phyloP scores from a whole-genome alignment of 2,113 vertebrate genomes.

The Ctenomys sociabilis region DNA sequence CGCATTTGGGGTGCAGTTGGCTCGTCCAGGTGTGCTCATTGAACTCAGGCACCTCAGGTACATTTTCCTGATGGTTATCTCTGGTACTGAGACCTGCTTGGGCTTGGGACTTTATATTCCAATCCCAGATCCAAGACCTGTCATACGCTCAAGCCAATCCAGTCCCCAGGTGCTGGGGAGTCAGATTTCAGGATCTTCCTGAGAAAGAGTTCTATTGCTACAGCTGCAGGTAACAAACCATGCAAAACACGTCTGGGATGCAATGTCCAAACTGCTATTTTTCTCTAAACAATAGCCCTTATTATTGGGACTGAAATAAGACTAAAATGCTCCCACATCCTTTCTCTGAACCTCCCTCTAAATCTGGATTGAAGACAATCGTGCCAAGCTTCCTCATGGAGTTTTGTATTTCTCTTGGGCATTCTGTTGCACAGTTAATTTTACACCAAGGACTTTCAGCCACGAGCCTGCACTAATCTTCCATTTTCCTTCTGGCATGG shows the following conservation, averaged over 20 bases:
- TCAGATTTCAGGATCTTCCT: not conserved
- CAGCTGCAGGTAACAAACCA: not conserved
- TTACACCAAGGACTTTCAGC: not conserved
- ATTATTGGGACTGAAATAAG: not conserved
- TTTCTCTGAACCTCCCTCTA: not conserved
- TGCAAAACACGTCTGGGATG: not conserved
- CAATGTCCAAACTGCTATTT: not conserved
- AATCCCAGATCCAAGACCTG: not conserved
- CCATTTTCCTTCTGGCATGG: not conserved
- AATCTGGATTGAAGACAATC: not conserved
- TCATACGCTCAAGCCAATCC: fast-evolving
- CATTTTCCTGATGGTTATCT: not conserved
- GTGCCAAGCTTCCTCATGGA: not conserved
- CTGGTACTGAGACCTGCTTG: not conserved
- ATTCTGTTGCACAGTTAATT: not conserved
- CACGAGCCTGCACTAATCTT: too few relatives aligned
- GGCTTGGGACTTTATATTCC: not conserved
- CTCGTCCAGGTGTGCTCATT: not conserved
- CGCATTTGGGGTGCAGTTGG: not conserved
- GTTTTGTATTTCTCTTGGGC: not conserved
- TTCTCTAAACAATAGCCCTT: not conserved
- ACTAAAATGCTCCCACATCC: not conserved
- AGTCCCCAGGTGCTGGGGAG: not conserved
- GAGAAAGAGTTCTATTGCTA: not conserved
- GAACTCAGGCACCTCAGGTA: not conserved